phyloP scores from a whole-genome alignment of 2,888 invertebrate genomes.

The Heliconius charithonia region DNA sequence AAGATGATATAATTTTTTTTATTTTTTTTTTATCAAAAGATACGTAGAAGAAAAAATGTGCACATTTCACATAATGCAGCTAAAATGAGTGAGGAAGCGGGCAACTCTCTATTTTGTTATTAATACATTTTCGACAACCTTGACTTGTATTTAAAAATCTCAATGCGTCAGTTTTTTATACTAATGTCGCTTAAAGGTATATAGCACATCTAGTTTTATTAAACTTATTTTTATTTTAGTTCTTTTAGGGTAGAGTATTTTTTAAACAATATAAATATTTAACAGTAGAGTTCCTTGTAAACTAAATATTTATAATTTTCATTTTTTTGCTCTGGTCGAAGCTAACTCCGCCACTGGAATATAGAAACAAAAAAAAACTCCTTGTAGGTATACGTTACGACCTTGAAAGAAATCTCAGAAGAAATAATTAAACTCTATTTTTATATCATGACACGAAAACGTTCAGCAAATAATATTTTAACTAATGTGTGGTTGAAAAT shows the following conservation, averaged over 20 bases:
- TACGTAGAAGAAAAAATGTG: neutral
- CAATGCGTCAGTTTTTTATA: neutral
- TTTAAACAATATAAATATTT: too few relatives aligned
- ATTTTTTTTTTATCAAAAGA: neutral
- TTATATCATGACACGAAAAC: slow-evolving; percentile 31
- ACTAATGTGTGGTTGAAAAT: slow-evolving; percentile 32
- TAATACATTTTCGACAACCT: too few relatives aligned
- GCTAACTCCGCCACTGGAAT: too few relatives aligned
- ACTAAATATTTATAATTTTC: too few relatives aligned
- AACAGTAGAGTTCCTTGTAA: too few relatives aligned
- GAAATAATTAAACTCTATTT: slow-evolving; percentile 38
- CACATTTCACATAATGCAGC: slow-evolving; percentile 34
- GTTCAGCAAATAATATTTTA: slow-evolving; percentile 36
- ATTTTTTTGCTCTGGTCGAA: too few relatives aligned
- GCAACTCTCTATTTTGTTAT: slow-evolving; percentile 30
- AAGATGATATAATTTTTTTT: neutral
- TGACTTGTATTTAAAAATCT: slow-evolving; percentile 40
- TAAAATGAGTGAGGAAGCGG: slow-evolving; percentile 48
- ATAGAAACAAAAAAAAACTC: too few relatives aligned
- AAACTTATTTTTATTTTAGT: too few relatives aligned
- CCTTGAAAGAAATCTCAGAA: slow-evolving; percentile 27
- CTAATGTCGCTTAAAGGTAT: too few relatives aligned
- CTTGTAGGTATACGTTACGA: neutral
- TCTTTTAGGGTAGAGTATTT: too few relatives aligned
- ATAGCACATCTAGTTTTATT: too few relatives aligned